Base-by-base conservation (phyloP, 2,797 vertebrate species). In the Brachymystax lenok region DNA sequence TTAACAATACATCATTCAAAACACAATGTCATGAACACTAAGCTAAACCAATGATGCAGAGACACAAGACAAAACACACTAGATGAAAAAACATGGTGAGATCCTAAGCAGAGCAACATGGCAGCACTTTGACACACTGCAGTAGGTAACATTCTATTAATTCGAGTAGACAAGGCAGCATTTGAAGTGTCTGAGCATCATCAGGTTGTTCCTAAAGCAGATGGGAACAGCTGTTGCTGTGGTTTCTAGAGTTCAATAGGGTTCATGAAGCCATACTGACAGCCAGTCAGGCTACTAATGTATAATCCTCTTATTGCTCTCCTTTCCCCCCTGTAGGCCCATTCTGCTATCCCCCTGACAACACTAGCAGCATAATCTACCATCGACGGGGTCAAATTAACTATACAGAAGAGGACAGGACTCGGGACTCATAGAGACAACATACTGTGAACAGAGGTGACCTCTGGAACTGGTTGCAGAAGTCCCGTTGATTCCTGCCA, bases 271-370 rank as follows among this genome's bases (percentile, higher is more conserved):
- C 83, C 82, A 81, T 83, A 86, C 84, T 73, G 73, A 35, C 77
- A 30, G 73, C 82, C 74, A 74, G 82, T 10, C 14, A 86, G 76
- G 35, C 40, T 40, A 80, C 40, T 40, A 82, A 84, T 35, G 61
- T 79, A 79, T 89, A 91, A 93, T 92, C 90, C 87, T 90, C 86
- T 92, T 91, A 89, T 78, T 61, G 68, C 30, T 46, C 56, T 72
- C 64, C 80, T 83, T 68, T 80, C 83, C 80, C 76, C 86, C 79
- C 63, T 74, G 8, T 46, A 46, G 40, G 40, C 40, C 40, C 40
- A 46, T 72, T 80, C 82, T 79, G 84, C 74, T 80, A 78, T 88
- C 83, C 56, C 88, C 80, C 83, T 83, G 82, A 86, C 86, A 87
- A 88, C 87, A 78, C 71, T 74, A 79, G 78, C 79, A 73, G 50